A percentile compares a stretch with the other conserved stretches of the same genome.
Conservation (phyloP, 2,888 invertebrate species). For the Melanophora roralis region DNA sequence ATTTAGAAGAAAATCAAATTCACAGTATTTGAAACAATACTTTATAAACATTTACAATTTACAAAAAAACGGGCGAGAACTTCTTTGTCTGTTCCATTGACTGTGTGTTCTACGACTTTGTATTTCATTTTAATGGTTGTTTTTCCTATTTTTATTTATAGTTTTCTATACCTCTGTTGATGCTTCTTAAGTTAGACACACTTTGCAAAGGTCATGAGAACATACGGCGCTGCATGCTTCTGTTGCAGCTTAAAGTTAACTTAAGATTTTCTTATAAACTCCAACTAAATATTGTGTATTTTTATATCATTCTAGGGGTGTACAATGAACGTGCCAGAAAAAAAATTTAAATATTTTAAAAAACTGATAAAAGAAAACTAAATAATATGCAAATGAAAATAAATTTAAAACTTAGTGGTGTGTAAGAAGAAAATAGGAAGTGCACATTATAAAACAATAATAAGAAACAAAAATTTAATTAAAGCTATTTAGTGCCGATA, state of each 20-base stretch:
- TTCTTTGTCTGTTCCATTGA: constrained; percentile 1
- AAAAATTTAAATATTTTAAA: constrained; percentile 8
- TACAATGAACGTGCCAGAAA: constrained; percentile 49
- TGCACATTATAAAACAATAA: constrained; percentile 23
- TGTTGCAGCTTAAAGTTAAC: neutral
- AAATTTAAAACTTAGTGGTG: neutral
- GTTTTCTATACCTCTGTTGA: neutral
- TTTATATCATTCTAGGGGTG: constrained; percentile 49
- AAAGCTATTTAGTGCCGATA: constrained; percentile 34
- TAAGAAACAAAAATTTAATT: constrained; percentile 28
- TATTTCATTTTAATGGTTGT: constrained; percentile 11
- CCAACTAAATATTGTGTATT: constrained; percentile 7
- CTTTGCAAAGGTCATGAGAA: constrained; percentile 20
- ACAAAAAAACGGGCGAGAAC: constrained; percentile 21
- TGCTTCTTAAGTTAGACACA: constrained; percentile 7
- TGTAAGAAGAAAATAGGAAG: constrained; percentile 23
- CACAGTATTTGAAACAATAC: constrained; percentile 12
- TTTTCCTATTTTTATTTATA: constrained; percentile 7
- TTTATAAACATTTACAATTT: constrained; percentile 6
- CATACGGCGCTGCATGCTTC: neutral
- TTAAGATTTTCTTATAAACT: constrained; percentile 20
- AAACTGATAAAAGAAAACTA: constrained; percentile 9
- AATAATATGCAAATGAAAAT: neutral
- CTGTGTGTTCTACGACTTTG: constrained; percentile 67
- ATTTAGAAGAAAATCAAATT: neutral